Conservation (phyloP, 2,888 invertebrate genomes). For the Eulithis prunata region DNA sequence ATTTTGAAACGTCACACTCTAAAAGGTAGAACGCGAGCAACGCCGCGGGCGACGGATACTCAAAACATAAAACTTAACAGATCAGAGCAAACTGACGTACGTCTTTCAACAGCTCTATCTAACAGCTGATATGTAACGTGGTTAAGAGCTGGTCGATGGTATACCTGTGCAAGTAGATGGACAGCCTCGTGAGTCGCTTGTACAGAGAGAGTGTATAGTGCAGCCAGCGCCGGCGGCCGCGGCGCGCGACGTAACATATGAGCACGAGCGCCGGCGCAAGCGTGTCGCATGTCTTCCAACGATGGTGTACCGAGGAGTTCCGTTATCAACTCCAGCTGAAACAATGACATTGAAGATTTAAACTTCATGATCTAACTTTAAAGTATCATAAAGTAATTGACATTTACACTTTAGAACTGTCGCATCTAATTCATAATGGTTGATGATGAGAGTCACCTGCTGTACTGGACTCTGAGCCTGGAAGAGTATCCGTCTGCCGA, state of each 20-base stretch:
- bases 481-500: conserved; percentile 97
- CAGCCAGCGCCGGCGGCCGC: conserved; percentile 94
- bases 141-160: background rate
- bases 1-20: too few species aligned
- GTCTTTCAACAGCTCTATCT: too few species aligned
- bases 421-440: too few species aligned
- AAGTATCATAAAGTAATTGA: too few species aligned
- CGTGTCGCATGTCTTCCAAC: conserved; percentile 97
- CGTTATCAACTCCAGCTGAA: conserved; percentile 97
- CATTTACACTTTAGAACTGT: too few species aligned
- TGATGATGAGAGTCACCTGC: conserved; percentile 84
- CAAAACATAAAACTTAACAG: too few species aligned
- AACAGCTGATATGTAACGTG: too few species aligned
- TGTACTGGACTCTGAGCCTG: conserved; percentile 99
- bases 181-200: conserved; percentile 99
- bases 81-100: too few species aligned
- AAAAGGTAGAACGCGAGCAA: too few species aligned
- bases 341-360: background rate
- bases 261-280: conserved; percentile 96
- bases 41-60: too few species aligned
- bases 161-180: conserved; percentile 90
- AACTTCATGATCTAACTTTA: too few species aligned
- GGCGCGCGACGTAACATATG: conserved; percentile 95
- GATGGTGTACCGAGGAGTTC: conserved; percentile 98
- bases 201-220: conserved; percentile 94